Evolutionary conservation across 2,113 vertebrate species (phyloP).

Genomic region (Eulemur macaco): DNA sequence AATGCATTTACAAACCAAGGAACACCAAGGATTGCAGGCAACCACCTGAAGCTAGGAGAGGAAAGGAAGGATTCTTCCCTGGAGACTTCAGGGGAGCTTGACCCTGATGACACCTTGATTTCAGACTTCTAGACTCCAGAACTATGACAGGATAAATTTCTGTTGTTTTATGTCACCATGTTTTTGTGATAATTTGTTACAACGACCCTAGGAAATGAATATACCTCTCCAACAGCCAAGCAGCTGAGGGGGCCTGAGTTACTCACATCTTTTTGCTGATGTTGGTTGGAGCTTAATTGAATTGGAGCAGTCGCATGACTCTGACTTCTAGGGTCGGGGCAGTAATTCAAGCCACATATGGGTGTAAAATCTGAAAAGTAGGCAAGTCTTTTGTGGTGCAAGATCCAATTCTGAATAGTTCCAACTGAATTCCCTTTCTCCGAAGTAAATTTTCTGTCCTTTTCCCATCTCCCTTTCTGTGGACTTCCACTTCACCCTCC

Average conservation of each 20-base stretch:
- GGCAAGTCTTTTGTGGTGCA: neutral
- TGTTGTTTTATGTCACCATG: neutral
- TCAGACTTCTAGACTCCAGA: neutral
- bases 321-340: neutral
- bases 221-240: constrained; percentile 3
- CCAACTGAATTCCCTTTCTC: neutral
- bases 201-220: no score
- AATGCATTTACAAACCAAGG: neutral
- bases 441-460: neutral
- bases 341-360: neutral
- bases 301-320: neutral
- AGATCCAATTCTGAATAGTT: neutral
- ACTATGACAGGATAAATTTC: neutral
- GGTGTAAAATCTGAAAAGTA: neutral
- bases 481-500: neutral
- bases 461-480: neutral
- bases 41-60: neutral
- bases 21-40: neutral
- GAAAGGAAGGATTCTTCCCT: neutral
- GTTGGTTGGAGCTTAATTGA: neutral
- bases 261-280: constrained; percentile 17
- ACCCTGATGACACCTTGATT: neutral
- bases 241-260: neutral
- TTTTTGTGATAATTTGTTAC: neutral
- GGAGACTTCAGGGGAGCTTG: neutral